A percentile compares a stretch with the other conserved stretches of the same genome.
phyloP scores from a whole-genome alignment of 2,888 invertebrate genomes.

The Germaria angustata region DNA sequence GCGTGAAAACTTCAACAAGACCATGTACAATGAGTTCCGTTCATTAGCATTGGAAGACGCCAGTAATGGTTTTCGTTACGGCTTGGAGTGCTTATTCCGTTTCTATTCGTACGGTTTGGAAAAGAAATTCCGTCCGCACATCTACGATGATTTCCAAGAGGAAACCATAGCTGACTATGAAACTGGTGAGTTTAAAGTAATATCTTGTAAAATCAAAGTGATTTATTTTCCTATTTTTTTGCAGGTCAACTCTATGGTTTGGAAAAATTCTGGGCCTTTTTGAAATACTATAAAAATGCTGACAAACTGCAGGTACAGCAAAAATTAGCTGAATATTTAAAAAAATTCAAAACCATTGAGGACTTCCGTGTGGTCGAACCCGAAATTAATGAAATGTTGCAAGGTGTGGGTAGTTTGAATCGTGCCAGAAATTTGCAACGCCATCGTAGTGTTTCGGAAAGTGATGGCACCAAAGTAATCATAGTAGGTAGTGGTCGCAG shows the following conservation, averaged over 20 bases:
- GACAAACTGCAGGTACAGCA: constrained; percentile 87
- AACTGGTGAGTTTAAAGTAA: constrained; percentile 83
- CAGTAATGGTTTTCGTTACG: constrained; percentile 91
- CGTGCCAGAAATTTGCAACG: constrained; percentile 81
- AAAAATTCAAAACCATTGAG: constrained; percentile 92
- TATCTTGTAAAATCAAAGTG: not conserved
- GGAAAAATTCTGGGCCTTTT: constrained; percentile 99
- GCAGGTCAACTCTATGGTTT: constrained; percentile 96
- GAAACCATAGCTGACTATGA: constrained; percentile 95
- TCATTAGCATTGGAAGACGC: constrained; percentile 96
- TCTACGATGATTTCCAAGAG: constrained; percentile 97
- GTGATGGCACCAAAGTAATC: constrained; percentile 80
- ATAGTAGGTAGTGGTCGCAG: constrained; percentile 71
- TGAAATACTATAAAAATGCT: constrained; percentile 95
- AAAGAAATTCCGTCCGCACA: constrained; percentile 95
- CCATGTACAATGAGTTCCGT: constrained; percentile 98
- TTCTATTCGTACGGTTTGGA: constrained; percentile 99
- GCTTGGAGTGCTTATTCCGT: constrained; percentile 93
- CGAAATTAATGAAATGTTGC: constrained; percentile 83
- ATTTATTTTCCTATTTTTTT: constrained; percentile 14
- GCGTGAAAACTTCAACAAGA: constrained; percentile 97
- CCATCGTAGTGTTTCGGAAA: constrained; percentile 86
- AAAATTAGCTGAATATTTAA: constrained; percentile 86
- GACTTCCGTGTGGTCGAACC: constrained; percentile 90
- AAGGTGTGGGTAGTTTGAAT: constrained; percentile 81